A percentile compares a stretch with the other conserved stretches of the same genome.
These are phyloP conservation scores for Hydrotaea cyrtoneurina DNA, from an alignment of 2,888 invertebrate genomes.

Conservation along the genomic window DNA sequence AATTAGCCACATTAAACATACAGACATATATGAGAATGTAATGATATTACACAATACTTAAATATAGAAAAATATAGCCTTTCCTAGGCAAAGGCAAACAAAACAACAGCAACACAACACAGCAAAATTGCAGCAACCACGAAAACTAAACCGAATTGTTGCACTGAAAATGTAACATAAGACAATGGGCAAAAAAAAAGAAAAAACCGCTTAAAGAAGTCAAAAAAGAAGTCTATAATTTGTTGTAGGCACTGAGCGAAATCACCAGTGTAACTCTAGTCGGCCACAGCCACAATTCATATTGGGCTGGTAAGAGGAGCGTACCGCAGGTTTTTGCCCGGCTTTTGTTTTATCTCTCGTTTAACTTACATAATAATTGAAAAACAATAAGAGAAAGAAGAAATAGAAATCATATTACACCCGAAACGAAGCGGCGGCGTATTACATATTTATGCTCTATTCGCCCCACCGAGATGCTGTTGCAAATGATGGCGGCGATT, in stretches of 20 bases:
- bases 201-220: background rate
- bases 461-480: background rate
- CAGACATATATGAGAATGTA: constrained; percentile 16
- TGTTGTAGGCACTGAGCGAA: background rate
- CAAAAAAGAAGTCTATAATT: constrained; percentile 4
- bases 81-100: constrained; percentile 37
- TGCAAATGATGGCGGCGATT: background rate
- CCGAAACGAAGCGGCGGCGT: background rate
- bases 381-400: constrained; percentile 28
- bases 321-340: background rate
- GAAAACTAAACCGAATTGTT: constrained; percentile 15
- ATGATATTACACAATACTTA: constrained; percentile 44
- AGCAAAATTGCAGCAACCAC: background rate
- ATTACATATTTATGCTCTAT: background rate
- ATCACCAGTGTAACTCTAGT: background rate
- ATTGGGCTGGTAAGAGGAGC: background rate
- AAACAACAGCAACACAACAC: background rate
- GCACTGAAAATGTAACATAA: constrained; percentile 18
- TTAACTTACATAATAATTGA: constrained; percentile 29
- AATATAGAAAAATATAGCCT: constrained; percentile 55
- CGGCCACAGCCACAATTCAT: background rate
- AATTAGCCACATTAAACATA: constrained; percentile 23
- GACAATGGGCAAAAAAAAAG: background rate
- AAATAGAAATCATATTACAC: constrained; percentile 6
- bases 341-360: background rate